Percentiles rank a stretch among this genome's conserved stretches.
These are phyloP conservation scores for Trogon melanurus DNA, from an alignment of 2,113 vertebrate genomes.

Conservation along the genomic window DNA sequence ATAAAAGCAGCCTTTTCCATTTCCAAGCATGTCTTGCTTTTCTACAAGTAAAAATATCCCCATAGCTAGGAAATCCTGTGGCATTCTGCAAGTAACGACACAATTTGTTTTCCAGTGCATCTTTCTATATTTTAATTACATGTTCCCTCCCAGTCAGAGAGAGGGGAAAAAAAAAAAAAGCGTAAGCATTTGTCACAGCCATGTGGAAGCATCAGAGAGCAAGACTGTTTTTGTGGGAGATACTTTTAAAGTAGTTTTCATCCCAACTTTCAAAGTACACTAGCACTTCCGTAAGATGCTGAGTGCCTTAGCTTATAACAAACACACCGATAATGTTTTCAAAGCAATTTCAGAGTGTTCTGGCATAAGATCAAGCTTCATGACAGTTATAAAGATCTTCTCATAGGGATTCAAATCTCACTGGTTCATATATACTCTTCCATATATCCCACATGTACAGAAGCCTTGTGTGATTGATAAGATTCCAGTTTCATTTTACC, in stretches of 20 bases:
- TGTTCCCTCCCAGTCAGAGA: background rate
- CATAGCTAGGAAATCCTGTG: background rate
- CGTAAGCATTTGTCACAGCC: background rate
- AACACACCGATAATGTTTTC: background rate
- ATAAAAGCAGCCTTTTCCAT: background rate
- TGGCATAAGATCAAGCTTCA: background rate
- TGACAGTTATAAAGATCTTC: background rate
- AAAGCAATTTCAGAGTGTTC: background rate
- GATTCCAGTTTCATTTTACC: background rate
- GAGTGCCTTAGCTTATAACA: background rate
- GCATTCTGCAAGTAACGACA: background rate
- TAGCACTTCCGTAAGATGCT: background rate
- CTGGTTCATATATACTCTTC: background rate
- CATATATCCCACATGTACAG: rapidly evolving
- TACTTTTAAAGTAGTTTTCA: background rate
- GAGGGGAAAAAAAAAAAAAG: background rate
- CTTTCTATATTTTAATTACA: slow-evolving; percentile 3
- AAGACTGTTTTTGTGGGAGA: background rate
- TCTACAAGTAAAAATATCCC: slow-evolving; percentile 2
- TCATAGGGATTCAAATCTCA: background rate
- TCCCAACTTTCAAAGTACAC: background rate
- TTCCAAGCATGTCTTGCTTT: background rate
- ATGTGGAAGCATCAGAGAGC: background rate
- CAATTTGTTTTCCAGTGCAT: background rate
- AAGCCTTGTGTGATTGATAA: background rate